Evolutionary conservation across 2,888 invertebrate species (phyloP).

Genomic region (Dermolepida albohirtum): DNA sequence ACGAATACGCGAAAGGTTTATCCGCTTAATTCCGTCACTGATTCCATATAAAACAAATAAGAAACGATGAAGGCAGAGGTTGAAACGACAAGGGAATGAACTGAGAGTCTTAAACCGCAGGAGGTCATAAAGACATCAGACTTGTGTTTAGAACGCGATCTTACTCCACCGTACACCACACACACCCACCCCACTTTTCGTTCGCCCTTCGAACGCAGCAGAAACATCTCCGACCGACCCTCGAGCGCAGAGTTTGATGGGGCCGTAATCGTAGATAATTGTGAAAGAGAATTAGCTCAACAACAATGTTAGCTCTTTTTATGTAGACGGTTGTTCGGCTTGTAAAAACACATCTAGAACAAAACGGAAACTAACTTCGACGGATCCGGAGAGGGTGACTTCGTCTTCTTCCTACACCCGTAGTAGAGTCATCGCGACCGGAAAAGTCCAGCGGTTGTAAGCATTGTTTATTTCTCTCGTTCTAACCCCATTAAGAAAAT

Average conservation of each 20-base stretch:
- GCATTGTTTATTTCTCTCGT: conserved; percentile 38
- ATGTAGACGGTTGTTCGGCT: conserved; percentile 56
- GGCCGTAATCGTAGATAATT: conserved; percentile 65
- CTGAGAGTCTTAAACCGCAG: conserved; percentile 53
- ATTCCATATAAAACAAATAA: not conserved
- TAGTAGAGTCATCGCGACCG: conserved; percentile 9
- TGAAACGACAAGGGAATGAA: conserved; percentile 44
- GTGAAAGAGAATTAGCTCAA: conserved; percentile 62
- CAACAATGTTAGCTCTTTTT: conserved; percentile 63
- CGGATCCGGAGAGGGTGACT: conserved; percentile 55
- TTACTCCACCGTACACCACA: conserved; percentile 44
- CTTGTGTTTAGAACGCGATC: conserved; percentile 52
- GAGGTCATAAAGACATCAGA: conserved; percentile 60
- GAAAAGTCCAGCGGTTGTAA: conserved; percentile 35
- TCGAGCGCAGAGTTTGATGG: conserved; percentile 59
- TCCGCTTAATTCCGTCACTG: conserved; percentile 13
- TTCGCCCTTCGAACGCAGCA: too few relatives aligned
- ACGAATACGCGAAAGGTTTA: conserved; percentile 5
- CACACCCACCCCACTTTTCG: conserved; percentile 42
- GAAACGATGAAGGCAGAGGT: conserved; percentile 36
- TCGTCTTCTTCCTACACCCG: not conserved
- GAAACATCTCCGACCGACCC: conserved; percentile 6
- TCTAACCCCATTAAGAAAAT: conserved; percentile 38
- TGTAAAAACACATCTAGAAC: conserved; percentile 59
- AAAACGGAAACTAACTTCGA: conserved; percentile 60